Evolutionary conservation across 2,113 vertebrate species (phyloP), one percentile per base, ranked within the genome.

Genomic region (Chascanopsetta lugubris): DNA sequence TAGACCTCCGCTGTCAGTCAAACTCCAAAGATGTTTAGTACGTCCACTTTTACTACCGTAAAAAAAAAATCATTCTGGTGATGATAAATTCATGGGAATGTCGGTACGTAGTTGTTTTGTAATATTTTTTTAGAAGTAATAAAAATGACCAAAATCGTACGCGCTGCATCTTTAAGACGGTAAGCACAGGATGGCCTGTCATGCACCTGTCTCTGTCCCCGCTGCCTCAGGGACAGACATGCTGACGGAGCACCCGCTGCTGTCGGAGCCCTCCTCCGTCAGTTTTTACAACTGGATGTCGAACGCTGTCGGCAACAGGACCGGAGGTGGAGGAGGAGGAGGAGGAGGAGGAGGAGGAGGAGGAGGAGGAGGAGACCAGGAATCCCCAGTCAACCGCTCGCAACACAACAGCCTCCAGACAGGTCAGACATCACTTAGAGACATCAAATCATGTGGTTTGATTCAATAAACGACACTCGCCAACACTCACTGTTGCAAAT

Each of bases 231-330:
- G 94, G 55, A 91, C 95, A 10, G 97, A 98, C 55, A 93, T 97
- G 91, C 76, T 99, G 61, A 96, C 96, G 1, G 97, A 98, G 61
- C 97, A 99, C 80, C 97, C 97, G 38, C 90, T 99, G 77, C 88
- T 99, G 20, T 94, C 96, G 2, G 96, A 98, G 80, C 97, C 97
- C 0, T 96, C 95, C 10, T 94, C 96, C 2, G 96, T 98, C 91
- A 98, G 97, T 80, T 99, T 99, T 84, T 99, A 99, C 87, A 99
- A 99, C 85, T 99, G 97, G 97, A 99, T 99, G 97, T 99, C 97
- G 64, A 96, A 97, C 50, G 97, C 96, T 20, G 97, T 99, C 74
- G 93, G 96, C 60, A 97, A 96, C 87, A 93, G 95, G 76, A 92
- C 93, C 18, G 95, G 94, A n/a, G 92, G 91, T 5, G 80, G 85